Conservation (phyloP, 2,113 vertebrate species). For the Corvus moneduloides region DNA sequence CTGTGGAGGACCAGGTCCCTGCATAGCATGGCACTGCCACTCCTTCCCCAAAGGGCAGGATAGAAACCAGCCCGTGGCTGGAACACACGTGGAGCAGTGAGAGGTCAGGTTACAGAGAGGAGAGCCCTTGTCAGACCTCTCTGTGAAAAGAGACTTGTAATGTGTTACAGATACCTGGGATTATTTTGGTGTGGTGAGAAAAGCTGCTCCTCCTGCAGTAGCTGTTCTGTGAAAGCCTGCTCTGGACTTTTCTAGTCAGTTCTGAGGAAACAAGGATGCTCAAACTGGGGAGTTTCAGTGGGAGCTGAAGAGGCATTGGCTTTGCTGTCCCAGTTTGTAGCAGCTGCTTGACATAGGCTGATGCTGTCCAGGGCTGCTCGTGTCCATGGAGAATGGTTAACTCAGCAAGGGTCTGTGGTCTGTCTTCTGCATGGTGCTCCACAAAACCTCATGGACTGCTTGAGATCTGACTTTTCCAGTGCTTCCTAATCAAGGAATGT, state of each 20-base stretch:
- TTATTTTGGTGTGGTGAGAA: neutral
- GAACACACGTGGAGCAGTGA: neutral
- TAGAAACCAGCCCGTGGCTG: fast-evolving
- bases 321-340: neutral
- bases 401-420: neutral
- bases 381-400: neutral
- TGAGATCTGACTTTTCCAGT: neutral
- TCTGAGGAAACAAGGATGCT: neutral
- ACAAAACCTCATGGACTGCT: neutral
- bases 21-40: fast-evolving
- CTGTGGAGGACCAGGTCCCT: neutral
- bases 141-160: neutral
- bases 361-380: fast-evolving
- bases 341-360: neutral
- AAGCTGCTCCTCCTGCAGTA: neutral
- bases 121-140: neutral
- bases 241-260: neutral
- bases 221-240: neutral
- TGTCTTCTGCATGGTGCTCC: neutral
- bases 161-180: neutral
- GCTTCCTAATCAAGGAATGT: neutral
- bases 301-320: neutral
- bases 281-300: neutral
- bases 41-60: neutral
- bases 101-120: neutral